Evolutionary conservation across 2,888 invertebrate species (phyloP).

Genomic region (Idaea straminata): DNA sequence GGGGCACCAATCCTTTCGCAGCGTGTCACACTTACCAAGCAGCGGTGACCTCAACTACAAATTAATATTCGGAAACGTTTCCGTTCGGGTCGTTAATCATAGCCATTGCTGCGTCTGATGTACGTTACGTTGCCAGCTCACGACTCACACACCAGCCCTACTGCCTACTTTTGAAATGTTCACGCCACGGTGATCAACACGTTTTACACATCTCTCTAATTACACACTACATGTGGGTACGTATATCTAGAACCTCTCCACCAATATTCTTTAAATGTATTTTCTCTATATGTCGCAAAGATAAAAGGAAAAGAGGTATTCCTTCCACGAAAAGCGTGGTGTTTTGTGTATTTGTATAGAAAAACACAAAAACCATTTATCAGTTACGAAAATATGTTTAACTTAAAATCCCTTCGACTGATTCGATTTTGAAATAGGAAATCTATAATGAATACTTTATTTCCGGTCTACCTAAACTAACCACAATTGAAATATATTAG

Average conservation of each 20-base stretch:
- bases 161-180: slow-evolving; percentile 3
- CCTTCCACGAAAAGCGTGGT: no score
- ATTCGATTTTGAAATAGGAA: no score
- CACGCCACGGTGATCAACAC: background rate
- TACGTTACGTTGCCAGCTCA: slow-evolving; percentile 23
- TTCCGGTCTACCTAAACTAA: no score
- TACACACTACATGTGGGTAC: background rate
- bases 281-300: no score
- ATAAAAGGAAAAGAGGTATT: no score
- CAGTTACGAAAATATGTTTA: no score
- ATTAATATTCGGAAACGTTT: slow-evolving; percentile 79
- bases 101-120: slow-evolving; percentile 61
- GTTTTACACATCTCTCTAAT: background rate
- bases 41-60: slow-evolving; percentile 76
- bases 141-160: slow-evolving; percentile 4
- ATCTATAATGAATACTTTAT: no score
- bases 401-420: no score
- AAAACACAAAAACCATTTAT: no score
- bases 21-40: slow-evolving; percentile 76
- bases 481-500: background rate
- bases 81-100: slow-evolving; percentile 76
- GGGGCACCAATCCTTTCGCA: slow-evolving; percentile 77
- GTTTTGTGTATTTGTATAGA: no score
- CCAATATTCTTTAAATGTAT: no score
- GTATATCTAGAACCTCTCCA: background rate